Evolutionary conservation across 2,888 invertebrate species (phyloP).

Genomic region (Drosophila paranaensis): DNA sequence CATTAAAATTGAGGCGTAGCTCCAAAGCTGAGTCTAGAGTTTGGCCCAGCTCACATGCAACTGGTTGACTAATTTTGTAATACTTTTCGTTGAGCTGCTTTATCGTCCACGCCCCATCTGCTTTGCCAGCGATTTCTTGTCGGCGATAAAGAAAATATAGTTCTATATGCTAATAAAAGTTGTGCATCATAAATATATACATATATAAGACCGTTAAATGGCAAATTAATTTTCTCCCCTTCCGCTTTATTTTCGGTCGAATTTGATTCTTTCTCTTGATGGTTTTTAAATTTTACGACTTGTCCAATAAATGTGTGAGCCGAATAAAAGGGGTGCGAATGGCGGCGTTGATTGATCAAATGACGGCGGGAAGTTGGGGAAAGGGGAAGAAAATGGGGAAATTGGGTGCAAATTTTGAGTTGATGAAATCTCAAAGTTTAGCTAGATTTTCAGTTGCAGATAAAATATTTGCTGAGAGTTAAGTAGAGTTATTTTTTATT

Average conservation of each 20-base stretch:
- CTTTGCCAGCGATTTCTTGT: constrained; percentile 57
- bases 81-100: constrained; percentile 4
- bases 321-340: constrained; percentile 18
- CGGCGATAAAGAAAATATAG: constrained; percentile 67
- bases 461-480: too few relatives aligned
- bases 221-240: not conserved
- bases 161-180: constrained; percentile 76
- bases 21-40: constrained; percentile 2
- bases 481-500: constrained; percentile 29
- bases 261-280: constrained; percentile 37
- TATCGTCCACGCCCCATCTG: constrained; percentile 39
- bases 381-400: too few relatives aligned
- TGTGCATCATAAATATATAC: constrained; percentile 5
- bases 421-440: too few relatives aligned
- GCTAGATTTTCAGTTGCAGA: too few relatives aligned
- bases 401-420: not conserved
- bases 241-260: constrained; percentile 38
- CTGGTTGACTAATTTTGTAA: constrained; percentile 72
- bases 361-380: not conserved
- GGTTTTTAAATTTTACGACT: constrained; percentile 69
- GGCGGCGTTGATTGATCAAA: constrained; percentile 52
- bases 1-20: constrained; percentile 13
- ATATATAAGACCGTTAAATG: not conserved
- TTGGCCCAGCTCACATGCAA: constrained; percentile 46
- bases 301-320: constrained; percentile 31